A percentile compares a stretch with the other conserved stretches of the same genome.
These are phyloP conservation scores for Pterocles burchelli DNA, from an alignment of 2,113 vertebrate species.

Conservation along the genomic window DNA sequence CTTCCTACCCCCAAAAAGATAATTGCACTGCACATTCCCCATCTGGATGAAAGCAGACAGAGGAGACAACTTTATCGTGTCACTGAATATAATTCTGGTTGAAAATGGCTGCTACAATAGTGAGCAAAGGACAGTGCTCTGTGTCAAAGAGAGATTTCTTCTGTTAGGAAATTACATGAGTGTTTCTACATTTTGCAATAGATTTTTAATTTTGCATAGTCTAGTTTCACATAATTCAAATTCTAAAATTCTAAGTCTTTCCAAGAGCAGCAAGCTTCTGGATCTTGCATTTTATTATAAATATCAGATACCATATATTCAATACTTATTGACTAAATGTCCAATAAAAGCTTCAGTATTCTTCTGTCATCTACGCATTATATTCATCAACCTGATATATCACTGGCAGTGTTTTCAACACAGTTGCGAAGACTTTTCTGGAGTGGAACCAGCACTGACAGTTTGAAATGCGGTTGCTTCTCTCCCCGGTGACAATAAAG, in stretches of 20 bases:
- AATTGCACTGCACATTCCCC: not conserved
- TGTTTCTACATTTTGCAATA: not conserved
- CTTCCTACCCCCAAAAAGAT: not conserved
- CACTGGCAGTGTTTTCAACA: not conserved
- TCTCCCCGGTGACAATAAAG: not conserved
- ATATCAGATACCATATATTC: not conserved
- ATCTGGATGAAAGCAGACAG: not conserved
- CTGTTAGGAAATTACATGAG: not conserved
- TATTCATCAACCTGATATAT: not conserved
- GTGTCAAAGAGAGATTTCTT: not conserved
- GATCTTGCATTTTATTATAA: not conserved
- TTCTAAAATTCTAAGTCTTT: not conserved
- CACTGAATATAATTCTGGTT: not conserved
- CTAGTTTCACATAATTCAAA: not conserved
- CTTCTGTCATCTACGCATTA: not conserved
- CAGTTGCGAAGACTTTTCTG: not conserved
- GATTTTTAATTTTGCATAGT: not conserved
- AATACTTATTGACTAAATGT: not conserved
- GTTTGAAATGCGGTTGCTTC: not conserved
- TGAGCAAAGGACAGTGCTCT: not conserved
- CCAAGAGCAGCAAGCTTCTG: not conserved
- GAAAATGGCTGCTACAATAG: not conserved
- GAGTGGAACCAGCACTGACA: fast-evolving
- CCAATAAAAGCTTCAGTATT: not conserved
- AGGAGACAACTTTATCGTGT: not conserved